A percentile compares a stretch with the other conserved stretches of the same genome.
These are phyloP conservation scores for Netelia fuscicornis DNA, from an alignment of 2,888 invertebrate genomes.

Conservation along the genomic window DNA sequence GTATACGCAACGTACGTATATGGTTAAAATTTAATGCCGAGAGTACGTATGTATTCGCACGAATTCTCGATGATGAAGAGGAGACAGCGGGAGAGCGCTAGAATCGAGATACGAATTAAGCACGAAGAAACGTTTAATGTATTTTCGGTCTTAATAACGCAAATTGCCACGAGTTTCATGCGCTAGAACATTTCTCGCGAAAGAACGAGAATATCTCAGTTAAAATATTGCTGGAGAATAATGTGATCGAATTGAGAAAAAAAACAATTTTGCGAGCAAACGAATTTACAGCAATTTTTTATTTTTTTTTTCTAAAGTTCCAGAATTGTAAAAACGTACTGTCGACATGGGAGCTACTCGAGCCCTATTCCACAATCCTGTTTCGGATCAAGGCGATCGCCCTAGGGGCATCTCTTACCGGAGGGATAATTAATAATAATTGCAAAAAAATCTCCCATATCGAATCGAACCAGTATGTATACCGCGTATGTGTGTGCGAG, in stretches of 20 bases:
- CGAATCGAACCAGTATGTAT: constrained; percentile 6
- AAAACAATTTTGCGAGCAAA: neutral
- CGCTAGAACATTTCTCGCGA: too few relatives aligned
- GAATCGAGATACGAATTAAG: neutral
- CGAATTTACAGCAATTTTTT: neutral
- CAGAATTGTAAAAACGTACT: constrained; percentile 19
- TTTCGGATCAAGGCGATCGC: constrained; percentile 22
- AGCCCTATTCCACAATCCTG: constrained; percentile 35
- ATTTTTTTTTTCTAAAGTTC: neutral
- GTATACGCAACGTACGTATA: neutral
- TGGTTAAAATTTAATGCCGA: neutral
- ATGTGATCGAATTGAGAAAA: neutral
- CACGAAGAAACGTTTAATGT: neutral
- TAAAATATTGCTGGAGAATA: too few relatives aligned
- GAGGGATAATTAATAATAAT: constrained; percentile 53
- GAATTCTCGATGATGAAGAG: neutral
- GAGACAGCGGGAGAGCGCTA: neutral
- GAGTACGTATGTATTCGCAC: neutral
- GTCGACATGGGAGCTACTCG: constrained; percentile 19
- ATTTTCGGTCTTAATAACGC: neutral
- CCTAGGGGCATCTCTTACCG: constrained; percentile 27
- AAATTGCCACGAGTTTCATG: too few relatives aligned
- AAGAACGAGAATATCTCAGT: too few relatives aligned
- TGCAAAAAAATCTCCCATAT: constrained; percentile 11
- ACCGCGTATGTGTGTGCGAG: neutral